Base-by-base conservation (phyloP, 2,888 invertebrate genomes). In the Synanthedon myopaeformis region DNA sequence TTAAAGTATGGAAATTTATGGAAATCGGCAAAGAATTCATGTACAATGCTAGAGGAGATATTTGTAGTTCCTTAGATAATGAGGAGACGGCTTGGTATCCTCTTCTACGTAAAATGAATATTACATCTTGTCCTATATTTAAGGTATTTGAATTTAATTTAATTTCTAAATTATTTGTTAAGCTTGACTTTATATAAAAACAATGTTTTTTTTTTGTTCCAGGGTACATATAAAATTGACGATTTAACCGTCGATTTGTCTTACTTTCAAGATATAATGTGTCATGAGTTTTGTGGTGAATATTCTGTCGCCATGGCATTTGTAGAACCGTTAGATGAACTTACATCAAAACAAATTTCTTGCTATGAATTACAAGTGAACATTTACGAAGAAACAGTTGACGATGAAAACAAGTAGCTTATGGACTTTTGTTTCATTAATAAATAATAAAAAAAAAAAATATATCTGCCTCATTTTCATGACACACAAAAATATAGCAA, bases 61-160 rank as follows among this genome's bases (percentile, higher is more conserved):
- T 84, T 2, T 83, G 86, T 54, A 56, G 59, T 0, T 71, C 67
- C 52, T 45, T 83, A 19, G 51, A 72, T 1, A 66, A 77, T 2
- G 23, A 65, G 0, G 72, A 77, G 10, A 65, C 76, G 0, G 82
- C 83, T 0, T 82, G 79, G 79, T 64, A 60, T 35, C 65, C 73
- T 0, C 3, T 82, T 1, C 23, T 75, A 1, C 49, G 72, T 10
- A 61, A 62, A 13, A 61, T 85, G 60, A 70, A 79, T 8, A 61
- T 75, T 2, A 61, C 58, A 0, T 42, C 58, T 1, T 86, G 86
- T 52, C 86, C 87, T 3, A 61, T 86, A 23, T 55, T 58, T 10
- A 55, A 55, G 56, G 86, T 86, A 71, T 51, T 45, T 35, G 35
- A 10, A 35, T 35, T 35, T 1, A 10, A 8, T 10, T 35, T 8